A percentile compares a stretch with the other conserved stretches of the same genome.
Conservation (phyloP, 2,888 invertebrate species). For the Agrenia bidenticulata region DNA sequence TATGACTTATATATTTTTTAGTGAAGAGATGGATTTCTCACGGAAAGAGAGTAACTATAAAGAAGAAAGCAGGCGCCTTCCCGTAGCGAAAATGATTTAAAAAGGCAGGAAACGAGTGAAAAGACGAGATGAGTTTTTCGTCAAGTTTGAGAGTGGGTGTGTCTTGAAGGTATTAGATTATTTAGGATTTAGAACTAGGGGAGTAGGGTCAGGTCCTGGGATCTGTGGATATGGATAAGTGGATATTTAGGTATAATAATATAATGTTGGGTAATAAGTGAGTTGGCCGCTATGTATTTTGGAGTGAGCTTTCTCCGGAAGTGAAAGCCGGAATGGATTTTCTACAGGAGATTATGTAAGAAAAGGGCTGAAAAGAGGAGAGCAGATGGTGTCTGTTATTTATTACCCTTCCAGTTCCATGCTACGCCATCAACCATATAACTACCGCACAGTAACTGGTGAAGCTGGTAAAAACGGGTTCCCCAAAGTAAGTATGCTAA, state of each 20-base stretch:
- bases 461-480: too few species aligned
- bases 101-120: conserved; percentile 6
- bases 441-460: too few species aligned
- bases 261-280: too few species aligned
- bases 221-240: too few species aligned
- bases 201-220: too few species aligned
- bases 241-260: too few species aligned
- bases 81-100: conserved; percentile 15
- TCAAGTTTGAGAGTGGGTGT: not conserved
- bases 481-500: too few species aligned
- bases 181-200: too few species aligned
- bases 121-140: not conserved
- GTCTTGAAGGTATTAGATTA: conserved; percentile 1
- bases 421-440: too few species aligned
- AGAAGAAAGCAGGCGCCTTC: conserved; percentile 8
- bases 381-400: conserved; percentile 27
- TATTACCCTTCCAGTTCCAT: conserved; percentile 10
- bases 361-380: not conserved
- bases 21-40: too few species aligned
- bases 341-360: conserved; percentile 1
- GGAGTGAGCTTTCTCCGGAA: not conserved
- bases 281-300: too few species aligned
- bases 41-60: not conserved
- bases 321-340: conserved; percentile 7
- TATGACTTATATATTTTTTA: too few species aligned